Evolutionary conservation across 2,113 vertebrate genomes (phyloP), one percentile per base, ranked within the genome.

Genomic region (Neodon shergylaensis): DNA sequence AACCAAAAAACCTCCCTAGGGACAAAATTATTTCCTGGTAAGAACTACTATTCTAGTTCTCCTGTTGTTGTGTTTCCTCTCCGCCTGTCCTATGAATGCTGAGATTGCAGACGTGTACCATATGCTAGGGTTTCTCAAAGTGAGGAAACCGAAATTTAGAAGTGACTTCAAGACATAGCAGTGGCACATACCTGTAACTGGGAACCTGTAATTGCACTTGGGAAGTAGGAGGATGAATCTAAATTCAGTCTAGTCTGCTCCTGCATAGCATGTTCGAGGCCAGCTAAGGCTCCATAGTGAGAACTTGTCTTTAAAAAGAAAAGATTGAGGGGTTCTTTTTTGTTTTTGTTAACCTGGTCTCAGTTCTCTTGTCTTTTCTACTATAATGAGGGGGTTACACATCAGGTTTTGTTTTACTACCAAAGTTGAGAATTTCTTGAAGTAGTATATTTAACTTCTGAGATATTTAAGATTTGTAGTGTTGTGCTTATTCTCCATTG

Each of bases 131-230:
- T 17, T 74, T 42, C 17, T 33, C 31, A 31, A 44, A 44, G 39
- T 63, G 81, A 96, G 26, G 73, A 94, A 73, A 82, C 66, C 52
- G 77, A 91, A 94, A 44, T 52, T 83, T 94, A 66, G 52, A 94
- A 66, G 22, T 95, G 84, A 88, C 21, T 89, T 91, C 14, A 88
- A 70, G 82, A 88, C 10, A 87, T 66, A 19, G 16, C 31, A n/a
- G 0, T 86, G 84, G 44, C 44, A n/a, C 1, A 24, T 63, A 78
- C 31, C 31, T 83, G 9, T 58, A 73, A 44, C 16, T n/a, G 65
- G 65, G 26, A 65, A 78, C 31, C 36, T 87, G 12, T 58, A 58
- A 44, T 16, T n/a, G 65, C 31, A 36, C 21, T 52, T 72, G 33
- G 33, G 9, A 72, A 83, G 54, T 14, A 83, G 81, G 52, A 74